Conservation (phyloP, 2,797 vertebrate species). For the Poeciliopsis infans region DNA sequence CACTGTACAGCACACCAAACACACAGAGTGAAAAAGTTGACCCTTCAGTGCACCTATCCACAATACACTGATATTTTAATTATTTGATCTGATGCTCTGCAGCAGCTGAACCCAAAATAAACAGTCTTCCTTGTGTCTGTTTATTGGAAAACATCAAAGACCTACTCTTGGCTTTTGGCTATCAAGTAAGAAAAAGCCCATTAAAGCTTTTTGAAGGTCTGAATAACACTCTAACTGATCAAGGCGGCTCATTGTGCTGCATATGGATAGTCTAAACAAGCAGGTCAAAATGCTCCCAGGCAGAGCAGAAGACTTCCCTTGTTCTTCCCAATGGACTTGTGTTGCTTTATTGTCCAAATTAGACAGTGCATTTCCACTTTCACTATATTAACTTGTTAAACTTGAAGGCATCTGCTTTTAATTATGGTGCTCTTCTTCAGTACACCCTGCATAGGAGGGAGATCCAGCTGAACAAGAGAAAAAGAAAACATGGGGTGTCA, state of each 20-base stretch:
- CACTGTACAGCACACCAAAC: background rate
- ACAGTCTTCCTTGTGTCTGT: background rate
- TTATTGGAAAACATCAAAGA: background rate
- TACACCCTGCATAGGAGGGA: slow-evolving; percentile 1
- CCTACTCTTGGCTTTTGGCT: background rate
- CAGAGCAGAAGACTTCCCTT: slow-evolving; percentile 18
- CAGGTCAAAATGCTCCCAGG: slow-evolving; percentile 9
- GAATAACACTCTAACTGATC: slow-evolving; percentile 11
- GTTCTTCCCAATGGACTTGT: slow-evolving; percentile 28
- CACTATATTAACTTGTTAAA: slow-evolving; percentile 45
- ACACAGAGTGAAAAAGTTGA: background rate
- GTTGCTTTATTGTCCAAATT: slow-evolving; percentile 58
- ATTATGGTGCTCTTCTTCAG: slow-evolving; percentile 41
- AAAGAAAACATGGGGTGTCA: background rate
- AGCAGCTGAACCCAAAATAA: background rate
- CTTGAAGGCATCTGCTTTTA: slow-evolving; percentile 43
- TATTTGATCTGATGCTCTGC: background rate
- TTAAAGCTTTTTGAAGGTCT: background rate
- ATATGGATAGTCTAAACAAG: slow-evolving; percentile 43
- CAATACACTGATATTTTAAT: background rate
- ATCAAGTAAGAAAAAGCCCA: background rate
- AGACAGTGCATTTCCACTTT: slow-evolving; percentile 38
- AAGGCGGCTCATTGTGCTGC: slow-evolving; percentile 30
- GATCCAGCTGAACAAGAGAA: slow-evolving; percentile 39
- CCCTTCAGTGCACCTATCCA: background rate